Evolutionary conservation across 2,113 vertebrate species (phyloP).

Genomic region (Daphoenositta chrysoptera): DNA sequence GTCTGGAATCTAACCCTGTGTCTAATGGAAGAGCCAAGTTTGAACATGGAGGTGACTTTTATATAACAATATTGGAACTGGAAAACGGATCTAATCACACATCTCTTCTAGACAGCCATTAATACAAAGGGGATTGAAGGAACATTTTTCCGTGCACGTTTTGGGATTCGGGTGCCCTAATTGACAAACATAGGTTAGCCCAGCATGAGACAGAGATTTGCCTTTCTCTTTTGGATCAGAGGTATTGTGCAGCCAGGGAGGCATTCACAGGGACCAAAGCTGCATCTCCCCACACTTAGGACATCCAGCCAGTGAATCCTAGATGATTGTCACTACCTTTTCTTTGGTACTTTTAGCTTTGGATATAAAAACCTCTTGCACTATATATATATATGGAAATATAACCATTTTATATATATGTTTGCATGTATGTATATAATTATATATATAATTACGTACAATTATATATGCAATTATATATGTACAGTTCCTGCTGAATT

Average conservation of each 20-base stretch:
- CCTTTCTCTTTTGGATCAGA: neutral
- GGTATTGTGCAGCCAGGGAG: neutral
- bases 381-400: neutral
- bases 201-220: neutral
- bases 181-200: neutral
- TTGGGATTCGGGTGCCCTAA: neutral
- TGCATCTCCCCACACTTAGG: neutral
- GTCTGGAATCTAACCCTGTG: neutral
- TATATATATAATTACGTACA: too few species aligned
- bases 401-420: neutral
- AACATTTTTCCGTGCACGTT: neutral
- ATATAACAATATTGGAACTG: neutral
- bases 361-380: neutral
- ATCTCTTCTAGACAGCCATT: neutral
- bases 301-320: neutral
- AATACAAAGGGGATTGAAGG: neutral
- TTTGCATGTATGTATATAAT: neutral
- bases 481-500: neutral
- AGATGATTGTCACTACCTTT: neutral
- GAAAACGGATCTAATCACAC: neutral
- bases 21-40: neutral
- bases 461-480: neutral
- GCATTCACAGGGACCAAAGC: neutral
- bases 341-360: neutral
- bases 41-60: neutral